Percentiles rank a stretch among this genome's conserved stretches.
phyloP scores from a whole-genome alignment of 1,140 invertebrate genomes.

The Drosophila obscura region DNA sequence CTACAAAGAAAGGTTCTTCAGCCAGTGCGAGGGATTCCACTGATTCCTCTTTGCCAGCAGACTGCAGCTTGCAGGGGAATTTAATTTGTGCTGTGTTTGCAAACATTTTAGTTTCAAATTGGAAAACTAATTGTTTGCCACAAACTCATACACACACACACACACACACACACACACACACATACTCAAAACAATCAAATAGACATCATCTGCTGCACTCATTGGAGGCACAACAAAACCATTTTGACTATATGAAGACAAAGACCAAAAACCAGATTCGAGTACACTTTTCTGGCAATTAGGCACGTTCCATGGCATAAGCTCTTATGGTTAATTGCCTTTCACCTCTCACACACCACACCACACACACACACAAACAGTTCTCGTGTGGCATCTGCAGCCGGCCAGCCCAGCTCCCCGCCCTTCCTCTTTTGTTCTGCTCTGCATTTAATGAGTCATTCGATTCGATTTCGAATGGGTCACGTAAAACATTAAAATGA shows the following conservation, averaged over 20 bases:
- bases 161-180: constrained; percentile 19
- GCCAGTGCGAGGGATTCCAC: too few relatives aligned
- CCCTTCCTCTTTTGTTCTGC: constrained; percentile 13
- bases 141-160: constrained; percentile 26
- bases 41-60: background rate
- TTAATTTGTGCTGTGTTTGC: constrained; percentile 65
- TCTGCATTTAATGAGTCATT: constrained; percentile 68
- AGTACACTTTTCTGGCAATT: constrained; percentile 58
- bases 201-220: too few relatives aligned
- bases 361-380: background rate
- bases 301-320: constrained; percentile 63
- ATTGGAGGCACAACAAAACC: too few relatives aligned
- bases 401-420: too few relatives aligned
- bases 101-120: constrained; percentile 65
- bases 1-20: constrained; percentile 32
- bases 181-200: constrained; percentile 1
- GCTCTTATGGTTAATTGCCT: constrained; percentile 66
- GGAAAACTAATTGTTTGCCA: constrained; percentile 71
- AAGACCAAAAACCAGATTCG: constrained; percentile 31
- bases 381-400: background rate
- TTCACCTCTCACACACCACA: constrained; percentile 31
- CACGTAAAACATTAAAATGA: constrained; percentile 77
- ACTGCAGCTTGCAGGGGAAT: constrained; percentile 35
- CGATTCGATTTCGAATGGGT: constrained; percentile 65
- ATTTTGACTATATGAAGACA: constrained; percentile 42